Base-by-base conservation (phyloP, 92 coral and sea anemone species). In the Pocillopora grandis region DNA sequence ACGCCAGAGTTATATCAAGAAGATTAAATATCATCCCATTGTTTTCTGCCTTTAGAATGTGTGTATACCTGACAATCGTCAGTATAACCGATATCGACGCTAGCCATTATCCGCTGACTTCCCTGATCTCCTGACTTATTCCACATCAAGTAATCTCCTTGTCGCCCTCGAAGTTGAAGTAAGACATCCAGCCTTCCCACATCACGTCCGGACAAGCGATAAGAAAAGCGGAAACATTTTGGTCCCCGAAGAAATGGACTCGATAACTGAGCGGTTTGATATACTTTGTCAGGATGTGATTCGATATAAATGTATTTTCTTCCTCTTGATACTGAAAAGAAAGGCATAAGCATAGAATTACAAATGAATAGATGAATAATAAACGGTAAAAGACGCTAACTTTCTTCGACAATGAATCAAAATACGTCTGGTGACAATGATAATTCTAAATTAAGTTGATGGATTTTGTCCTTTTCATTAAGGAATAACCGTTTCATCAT, bases 221-320 rank as follows among this genome's bases (percentile, higher is more conserved):
- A 82, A 52, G 36, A 82, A 59, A 82, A 72, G 8, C 71, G 71
- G 17, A 82, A 12, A 74, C 86, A 82, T 72, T 55, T 72, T 1
- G 79, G 86, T 19, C 86, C 80, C 35, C 42, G 69, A 9, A 82
- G 37, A 15, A 72, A 42, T 10, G 86, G 86, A 52, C 86, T 82
- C 69, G 62, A 9, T 21, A 82, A 10, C 52, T 27, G 31, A 0
- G 86, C 86, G 20, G 57, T 7, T 11, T 82, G 49, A 37, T 71
- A 12, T 20, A 16, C 79, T n/a, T 63, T 35, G 4, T 67, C 27
- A 17, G 86, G 62, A 3, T 2, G 21, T 13, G 79, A 82, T 19
- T 82, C 63, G 17, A 74, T 62, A 79, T 82, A 72, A 16, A 78
- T 64, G 12, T 65, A 65, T 0, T 17, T 20, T 9, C 82, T 72